Evolutionary conservation across 2,888 invertebrate species (phyloP).

Genomic region (Tortrix viridana): DNA sequence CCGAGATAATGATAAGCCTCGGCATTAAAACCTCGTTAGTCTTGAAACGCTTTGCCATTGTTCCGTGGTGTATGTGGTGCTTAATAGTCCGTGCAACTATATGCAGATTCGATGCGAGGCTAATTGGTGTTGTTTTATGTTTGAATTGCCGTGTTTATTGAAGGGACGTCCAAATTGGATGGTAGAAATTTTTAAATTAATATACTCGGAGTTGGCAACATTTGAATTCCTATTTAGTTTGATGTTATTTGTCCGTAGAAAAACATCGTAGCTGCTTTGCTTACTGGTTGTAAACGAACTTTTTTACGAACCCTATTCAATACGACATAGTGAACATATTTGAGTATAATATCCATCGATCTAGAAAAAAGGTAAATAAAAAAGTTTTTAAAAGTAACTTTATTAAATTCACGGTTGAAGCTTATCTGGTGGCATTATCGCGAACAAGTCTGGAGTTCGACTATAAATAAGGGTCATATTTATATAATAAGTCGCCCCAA

Average conservation of each 20-base stretch:
- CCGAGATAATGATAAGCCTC: slow-evolving; percentile 72
- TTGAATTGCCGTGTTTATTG: neutral
- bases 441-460: slow-evolving; percentile 53
- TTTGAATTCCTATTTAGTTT: too few relatives aligned
- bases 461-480: slow-evolving; percentile 64
- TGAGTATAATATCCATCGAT: slow-evolving; percentile 8
- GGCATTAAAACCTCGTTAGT: slow-evolving; percentile 80
- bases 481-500: slow-evolving; percentile 56
- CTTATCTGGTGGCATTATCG: slow-evolving; percentile 56
- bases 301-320: neutral
- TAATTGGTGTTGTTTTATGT: slow-evolving; percentile 3
- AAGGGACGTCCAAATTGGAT: neutral
- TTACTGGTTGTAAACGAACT: too few relatives aligned
- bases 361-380: slow-evolving; percentile 35
- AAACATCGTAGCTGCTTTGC: too few relatives aligned
- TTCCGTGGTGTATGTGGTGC: slow-evolving; percentile 46
- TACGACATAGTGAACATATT: slow-evolving; percentile 8
- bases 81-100: slow-evolving; percentile 19
- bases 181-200: neutral
- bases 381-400: slow-evolving; percentile 48
- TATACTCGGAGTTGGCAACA: too few relatives aligned
- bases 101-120: slow-evolving; percentile 19
- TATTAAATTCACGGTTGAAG: slow-evolving; percentile 50
- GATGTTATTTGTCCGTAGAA: too few relatives aligned
- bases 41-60: slow-evolving; percentile 60